Base-by-base conservation (phyloP, 2,888 invertebrate genomes). In the Nemurella pictetii region DNA sequence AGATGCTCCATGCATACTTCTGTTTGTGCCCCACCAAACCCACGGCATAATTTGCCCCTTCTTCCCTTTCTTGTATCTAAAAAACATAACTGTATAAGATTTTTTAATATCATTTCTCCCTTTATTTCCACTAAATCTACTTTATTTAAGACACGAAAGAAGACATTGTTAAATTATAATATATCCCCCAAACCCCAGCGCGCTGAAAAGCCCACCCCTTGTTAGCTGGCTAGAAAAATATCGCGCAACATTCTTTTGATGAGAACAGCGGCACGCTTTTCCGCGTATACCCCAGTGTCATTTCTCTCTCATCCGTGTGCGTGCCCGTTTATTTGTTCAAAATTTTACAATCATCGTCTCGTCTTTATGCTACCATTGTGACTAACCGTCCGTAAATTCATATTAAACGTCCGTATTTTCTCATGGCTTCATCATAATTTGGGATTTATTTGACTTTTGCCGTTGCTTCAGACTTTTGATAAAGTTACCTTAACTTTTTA, bases 121-220 rank as follows among this genome's bases (percentile, higher is more conserved):
- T 35, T 35, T 26, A 81, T 35, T 35, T 81, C 80, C 80, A 32
- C 80, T 81, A 36, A 81, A 81, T 81, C 35, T 81, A 26, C 80
- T 81, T 26, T 81, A 15, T 29, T 20, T 26, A 36, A 36, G 80
- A 81, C 80, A 35, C 0, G 15, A 29, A 36, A 81, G 73, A 28
- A 82, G 82, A 82, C 72, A 82, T 55, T 72, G 29, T 72, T 36
- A 26, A 20, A 28, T 72, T 72, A 36, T 82, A 28, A 72, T 82
- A 82, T 27, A 72, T 82, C 82, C 72, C 26, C 55, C n/a, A 7
- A 7, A 5, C 82, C 80, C 80, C 35, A 35, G 0, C 36, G 15
- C 35, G 25, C 80, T 9, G 7, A n/a, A 25, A 4, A 4, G 9
- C 75, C 75, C 12, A 12, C 72, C 72, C 30, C 82, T 82, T 82